A percentile compares a stretch with the other conserved stretches of the same genome.
Conservation (phyloP, 2,888 invertebrate genomes). For the Laspeyria flexula region DNA sequence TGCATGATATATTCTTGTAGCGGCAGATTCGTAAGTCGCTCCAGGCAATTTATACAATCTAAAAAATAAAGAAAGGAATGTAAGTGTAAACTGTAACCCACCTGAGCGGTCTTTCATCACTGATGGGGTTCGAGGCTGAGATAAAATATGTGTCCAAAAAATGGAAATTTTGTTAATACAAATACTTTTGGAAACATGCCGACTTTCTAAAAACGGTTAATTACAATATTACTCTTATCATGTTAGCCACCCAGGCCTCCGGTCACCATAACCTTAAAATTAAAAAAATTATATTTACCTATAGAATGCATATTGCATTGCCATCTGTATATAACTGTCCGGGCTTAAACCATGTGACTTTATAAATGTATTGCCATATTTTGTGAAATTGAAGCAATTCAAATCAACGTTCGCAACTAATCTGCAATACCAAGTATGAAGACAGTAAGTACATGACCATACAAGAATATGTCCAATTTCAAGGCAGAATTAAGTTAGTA, state of each 20-base stretch:
- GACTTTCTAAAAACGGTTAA: no score
- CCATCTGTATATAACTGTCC: conserved; percentile 98
- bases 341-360: conserved; percentile 96
- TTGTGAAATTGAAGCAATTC: conserved; percentile 91
- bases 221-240: no score
- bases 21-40: conserved; percentile 97
- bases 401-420: conserved; percentile 91
- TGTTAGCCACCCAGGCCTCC: no score
- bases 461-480: not conserved
- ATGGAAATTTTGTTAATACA: no score
- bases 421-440: conserved; percentile 77
- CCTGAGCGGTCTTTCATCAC: no score
- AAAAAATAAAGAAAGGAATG: conserved; percentile 19
- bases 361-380: conserved; percentile 95
- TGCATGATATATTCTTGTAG: conserved; percentile 92
- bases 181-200: no score
- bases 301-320: conserved; percentile 95
- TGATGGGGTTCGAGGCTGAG: no score
- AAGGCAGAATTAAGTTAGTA: no score
- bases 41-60: conserved; percentile 90
- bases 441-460: not conserved
- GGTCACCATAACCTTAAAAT: no score
- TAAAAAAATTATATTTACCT: conserved; percentile 78
- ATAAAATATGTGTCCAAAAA: no score
- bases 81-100: no score